These are phyloP conservation scores for Rhea americana DNA, from an alignment of 2,113 vertebrate genomes.

Conservation along the genomic window DNA sequence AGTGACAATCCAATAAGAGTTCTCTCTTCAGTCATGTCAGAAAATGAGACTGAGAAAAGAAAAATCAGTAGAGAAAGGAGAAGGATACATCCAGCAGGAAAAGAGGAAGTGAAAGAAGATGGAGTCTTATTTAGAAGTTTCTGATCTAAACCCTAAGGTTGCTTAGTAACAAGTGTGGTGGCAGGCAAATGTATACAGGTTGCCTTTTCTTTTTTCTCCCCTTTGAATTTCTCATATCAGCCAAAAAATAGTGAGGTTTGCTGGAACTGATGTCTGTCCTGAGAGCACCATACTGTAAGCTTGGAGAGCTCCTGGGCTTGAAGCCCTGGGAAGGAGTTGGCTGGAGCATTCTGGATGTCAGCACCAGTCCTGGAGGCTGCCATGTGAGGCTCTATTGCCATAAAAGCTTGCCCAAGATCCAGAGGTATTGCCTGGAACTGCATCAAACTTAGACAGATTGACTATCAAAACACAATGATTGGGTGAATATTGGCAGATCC, in stretches of 20 bases:
- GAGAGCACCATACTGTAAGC: background rate
- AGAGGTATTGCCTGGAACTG: background rate
- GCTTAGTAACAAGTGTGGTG: background rate
- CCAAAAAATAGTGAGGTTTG: background rate
- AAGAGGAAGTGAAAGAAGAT: background rate
- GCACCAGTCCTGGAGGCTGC: background rate
- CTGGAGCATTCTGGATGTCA: background rate
- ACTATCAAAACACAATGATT: background rate
- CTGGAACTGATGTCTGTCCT: background rate
- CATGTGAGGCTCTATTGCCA: background rate
- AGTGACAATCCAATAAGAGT: background rate
- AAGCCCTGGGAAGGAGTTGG: background rate
- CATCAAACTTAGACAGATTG: background rate
- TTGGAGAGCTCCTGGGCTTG: background rate
- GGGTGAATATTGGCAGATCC: background rate
- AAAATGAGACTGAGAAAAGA: background rate
- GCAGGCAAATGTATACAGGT: background rate
- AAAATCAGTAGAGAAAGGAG: background rate
- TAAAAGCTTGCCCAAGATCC: background rate
- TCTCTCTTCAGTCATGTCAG: background rate
- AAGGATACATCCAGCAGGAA: background rate
- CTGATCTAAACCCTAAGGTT: background rate
- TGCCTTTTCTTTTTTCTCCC: background rate
- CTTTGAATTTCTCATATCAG: background rate
- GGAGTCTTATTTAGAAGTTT: background rate